phyloP scores from a whole-genome alignment of 2,797 vertebrate species.

The Xerus rutilus region DNA sequence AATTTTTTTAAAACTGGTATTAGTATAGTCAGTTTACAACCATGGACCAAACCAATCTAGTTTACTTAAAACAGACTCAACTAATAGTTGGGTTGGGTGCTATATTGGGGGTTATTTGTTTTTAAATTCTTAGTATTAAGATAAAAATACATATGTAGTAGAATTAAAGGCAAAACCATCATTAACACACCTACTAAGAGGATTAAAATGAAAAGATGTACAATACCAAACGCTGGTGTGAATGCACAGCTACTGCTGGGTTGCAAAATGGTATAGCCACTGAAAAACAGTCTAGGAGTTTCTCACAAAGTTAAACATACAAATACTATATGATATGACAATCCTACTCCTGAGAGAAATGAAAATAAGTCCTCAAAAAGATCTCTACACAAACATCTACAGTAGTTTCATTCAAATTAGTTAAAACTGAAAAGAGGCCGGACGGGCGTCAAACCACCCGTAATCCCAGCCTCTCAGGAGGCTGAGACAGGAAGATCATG shows the following conservation, averaged over 20 bases:
- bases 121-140: conserved; percentile 65
- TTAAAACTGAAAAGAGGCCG: conserved; percentile 14
- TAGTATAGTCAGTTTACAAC: conserved; percentile 46
- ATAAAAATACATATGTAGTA: conserved; percentile 3
- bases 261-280: background rate
- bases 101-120: conserved; percentile 34
- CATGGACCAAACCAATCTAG: conserved; percentile 22
- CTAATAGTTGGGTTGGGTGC: background rate
- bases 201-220: conserved; percentile 57
- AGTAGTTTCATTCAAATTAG: conserved; percentile 38
- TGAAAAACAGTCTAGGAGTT: background rate
- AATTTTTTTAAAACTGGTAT: conserved; percentile 9
- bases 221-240: background rate
- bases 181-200: background rate
- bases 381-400: background rate
- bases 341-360: background rate
- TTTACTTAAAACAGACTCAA: conserved; percentile 45
- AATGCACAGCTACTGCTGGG: background rate
- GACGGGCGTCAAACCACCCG: too few species aligned
- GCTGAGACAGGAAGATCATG: too few species aligned
- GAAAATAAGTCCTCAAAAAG: background rate
- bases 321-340: background rate
- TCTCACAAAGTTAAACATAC: conserved; percentile 16
- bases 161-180: background rate
- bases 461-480: too few species aligned